A percentile compares a stretch with the other conserved stretches of the same genome.
Conservation (phyloP, 92 coral and sea anemone genomes). For the Bergia sp. region DNA sequence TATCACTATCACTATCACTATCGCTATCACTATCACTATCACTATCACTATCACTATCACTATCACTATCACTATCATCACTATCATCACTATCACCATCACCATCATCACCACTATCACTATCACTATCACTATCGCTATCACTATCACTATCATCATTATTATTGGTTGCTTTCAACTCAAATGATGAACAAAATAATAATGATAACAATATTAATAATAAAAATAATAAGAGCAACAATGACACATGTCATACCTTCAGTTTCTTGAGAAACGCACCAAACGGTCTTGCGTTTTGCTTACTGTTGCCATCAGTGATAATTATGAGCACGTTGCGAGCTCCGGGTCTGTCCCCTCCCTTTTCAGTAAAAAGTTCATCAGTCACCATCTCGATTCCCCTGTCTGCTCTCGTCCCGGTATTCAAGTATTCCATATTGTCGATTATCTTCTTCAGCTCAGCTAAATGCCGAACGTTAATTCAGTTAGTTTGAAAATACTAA, state of each 20-base stretch:
- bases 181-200: too few relatives aligned
- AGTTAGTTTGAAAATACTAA: background rate
- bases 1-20: too few relatives aligned
- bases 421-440: conserved; percentile 18
- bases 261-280: background rate
- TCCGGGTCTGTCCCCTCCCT: conserved; percentile 31
- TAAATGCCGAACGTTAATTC: background rate
- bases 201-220: too few relatives aligned
- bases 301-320: conserved; percentile 30
- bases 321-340: conserved; percentile 28
- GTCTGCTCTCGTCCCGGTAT: conserved; percentile 25
- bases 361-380: background rate
- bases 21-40: too few relatives aligned
- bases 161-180: too few relatives aligned
- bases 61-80: too few relatives aligned
- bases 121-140: too few relatives aligned
- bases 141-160: too few relatives aligned
- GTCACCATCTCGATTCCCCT: conserved; percentile 22
- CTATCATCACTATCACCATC: too few relatives aligned
- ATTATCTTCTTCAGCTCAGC: conserved; percentile 29
- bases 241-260: background rate
- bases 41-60: too few relatives aligned
- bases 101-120: too few relatives aligned
- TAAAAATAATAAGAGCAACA: too few relatives aligned
- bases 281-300: background rate